Conservation (phyloP, 64 coral and sea anemone genomes). For the Acropora yongei region DNA sequence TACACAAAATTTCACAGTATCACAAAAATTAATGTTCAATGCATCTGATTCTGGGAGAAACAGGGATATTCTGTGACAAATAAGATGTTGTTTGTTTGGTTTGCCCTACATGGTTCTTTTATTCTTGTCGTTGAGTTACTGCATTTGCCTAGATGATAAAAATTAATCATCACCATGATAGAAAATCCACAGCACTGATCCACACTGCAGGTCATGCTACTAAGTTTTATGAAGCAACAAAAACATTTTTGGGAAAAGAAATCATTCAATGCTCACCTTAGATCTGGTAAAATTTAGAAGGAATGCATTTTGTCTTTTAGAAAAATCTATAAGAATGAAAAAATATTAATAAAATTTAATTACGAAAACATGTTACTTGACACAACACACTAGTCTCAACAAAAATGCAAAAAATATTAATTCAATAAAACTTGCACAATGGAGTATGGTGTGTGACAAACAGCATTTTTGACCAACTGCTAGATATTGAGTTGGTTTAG, state of each 20-base stretch:
- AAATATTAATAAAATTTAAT: background rate
- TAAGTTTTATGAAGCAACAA: background rate
- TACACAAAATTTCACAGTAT: too few relatives aligned
- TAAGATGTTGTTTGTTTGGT: too few relatives aligned
- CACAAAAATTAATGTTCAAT: too few relatives aligned
- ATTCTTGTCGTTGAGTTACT: too few relatives aligned
- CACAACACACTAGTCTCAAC: too few relatives aligned
- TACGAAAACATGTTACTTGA: background rate
- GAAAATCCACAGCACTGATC: background rate
- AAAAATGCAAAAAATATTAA: too few relatives aligned
- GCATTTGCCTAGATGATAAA: too few relatives aligned
- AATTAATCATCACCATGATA: too few relatives aligned
- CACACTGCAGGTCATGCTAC: background rate
- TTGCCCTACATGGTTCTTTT: too few relatives aligned
- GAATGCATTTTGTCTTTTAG: slow-evolving; percentile 43
- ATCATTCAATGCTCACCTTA: slow-evolving; percentile 27
- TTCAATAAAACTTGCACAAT: background rate
- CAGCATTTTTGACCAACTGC: background rate
- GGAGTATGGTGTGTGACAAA: background rate
- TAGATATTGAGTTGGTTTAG: background rate
- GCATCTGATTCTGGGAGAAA: too few relatives aligned
- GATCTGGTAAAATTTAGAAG: slow-evolving; percentile 41
- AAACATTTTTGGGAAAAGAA: background rate
- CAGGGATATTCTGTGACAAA: too few relatives aligned
- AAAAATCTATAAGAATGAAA: slow-evolving; percentile 14